Evolutionary conservation across 2,797 vertebrate genomes (phyloP), one percentile per base, ranked within the genome.

Genomic region (Brotula barbata): DNA sequence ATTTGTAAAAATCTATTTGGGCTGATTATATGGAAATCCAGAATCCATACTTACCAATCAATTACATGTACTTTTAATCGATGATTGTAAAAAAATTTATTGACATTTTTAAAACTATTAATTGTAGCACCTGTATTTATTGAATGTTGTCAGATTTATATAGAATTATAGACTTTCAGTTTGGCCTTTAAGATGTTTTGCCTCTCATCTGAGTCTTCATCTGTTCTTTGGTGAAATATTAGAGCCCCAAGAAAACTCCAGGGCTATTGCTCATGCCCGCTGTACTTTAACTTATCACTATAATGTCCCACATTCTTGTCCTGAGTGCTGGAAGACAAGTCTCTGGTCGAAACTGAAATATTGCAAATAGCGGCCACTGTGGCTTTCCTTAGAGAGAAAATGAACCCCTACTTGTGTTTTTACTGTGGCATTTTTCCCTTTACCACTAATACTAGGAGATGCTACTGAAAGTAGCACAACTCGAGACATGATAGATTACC

Each of bases 401-500:
- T 70, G 65, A 78, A 79, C 47, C 68, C 1, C 39, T 71, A 61
- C 57, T 78, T 82, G 77, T 78, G 49, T 76, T 86, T 75, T 80
- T 77, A 45, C 42, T 13, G 16, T 65, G 57, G 55, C 25, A 36
- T 71, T 72, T 71, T 62, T 64, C 25, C 13, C 17, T 25, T 58
- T 57, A 41, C 69, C 64, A 61, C 55, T 37, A 45, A 60, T 68
- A 62, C 62, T 47, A 83, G 78, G 68, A 77, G 58, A 89, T 84
- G 77, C 71, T 72, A 65, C 69, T 81, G 54, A 72, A 83, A 81
- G 67, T 80, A 77, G 73, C 57, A 74, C 58, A 76, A 58, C 56
- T 45, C 34, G 21, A 50, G 53, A 48, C 15, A 23, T 90, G 88
- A 92, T 91, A 74, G 82, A 91, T 92, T 71, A 87, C 87, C 77